These are phyloP conservation scores for Campylorhamphus procurvoides DNA, from an alignment of 2,113 vertebrate species.

Conservation along the genomic window DNA sequence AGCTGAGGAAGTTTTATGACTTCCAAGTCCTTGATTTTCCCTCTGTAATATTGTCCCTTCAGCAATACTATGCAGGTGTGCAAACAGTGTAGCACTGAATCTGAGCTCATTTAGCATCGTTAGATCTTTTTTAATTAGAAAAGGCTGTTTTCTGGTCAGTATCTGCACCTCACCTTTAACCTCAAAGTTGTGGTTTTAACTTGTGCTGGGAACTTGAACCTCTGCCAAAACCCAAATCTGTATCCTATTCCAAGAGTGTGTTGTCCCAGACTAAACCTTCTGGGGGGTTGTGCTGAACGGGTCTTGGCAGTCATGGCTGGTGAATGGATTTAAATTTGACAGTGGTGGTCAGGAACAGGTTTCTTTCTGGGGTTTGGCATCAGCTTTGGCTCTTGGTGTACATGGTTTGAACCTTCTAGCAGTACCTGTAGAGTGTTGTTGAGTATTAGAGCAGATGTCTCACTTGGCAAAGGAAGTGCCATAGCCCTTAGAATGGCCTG, in stretches of 20 bases:
- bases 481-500: fast-evolving
- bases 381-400: neutral
- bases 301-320: neutral
- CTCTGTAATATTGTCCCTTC: neutral
- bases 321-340: neutral
- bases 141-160: neutral
- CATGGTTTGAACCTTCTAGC: neutral
- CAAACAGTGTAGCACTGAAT: neutral
- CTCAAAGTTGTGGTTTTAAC: neutral
- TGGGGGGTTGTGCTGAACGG: neutral
- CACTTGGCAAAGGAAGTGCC: neutral
- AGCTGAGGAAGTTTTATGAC: neutral
- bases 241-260: neutral
- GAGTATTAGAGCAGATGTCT: neutral
- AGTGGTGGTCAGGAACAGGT: neutral
- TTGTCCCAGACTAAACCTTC: neutral
- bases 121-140: neutral
- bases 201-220: neutral
- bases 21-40: neutral
- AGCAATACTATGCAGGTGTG: fast-evolving
- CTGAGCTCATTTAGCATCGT: neutral
- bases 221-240: neutral
- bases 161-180: neutral
- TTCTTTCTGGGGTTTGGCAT: neutral
- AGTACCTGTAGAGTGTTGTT: neutral